Evolutionary conservation across 1,140 invertebrate species (phyloP), one percentile per base, ranked within the genome.

Genomic region (Bombus confusus): DNA sequence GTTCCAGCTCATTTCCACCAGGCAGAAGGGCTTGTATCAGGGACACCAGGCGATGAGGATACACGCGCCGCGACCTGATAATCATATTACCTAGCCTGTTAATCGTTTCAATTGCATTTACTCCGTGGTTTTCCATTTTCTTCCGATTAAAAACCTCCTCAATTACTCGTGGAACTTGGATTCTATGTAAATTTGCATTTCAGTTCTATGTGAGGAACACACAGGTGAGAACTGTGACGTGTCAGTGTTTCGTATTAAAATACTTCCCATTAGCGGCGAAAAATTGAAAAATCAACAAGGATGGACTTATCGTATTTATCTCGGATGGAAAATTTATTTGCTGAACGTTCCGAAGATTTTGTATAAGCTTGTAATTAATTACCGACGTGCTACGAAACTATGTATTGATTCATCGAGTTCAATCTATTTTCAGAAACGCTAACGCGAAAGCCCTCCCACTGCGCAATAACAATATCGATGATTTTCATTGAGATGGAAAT

Each of bases 401-500:
- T 31, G 18, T 9, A 25, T 41, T 5, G 52, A 59, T 66, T 59
- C 22, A 25, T 77, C 15, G 18, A 59, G 57, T 91, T 91, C 85
- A 87, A 91, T 91, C 85, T 76, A 88, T 88, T 91, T 91, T 83
- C 81, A 86, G 83, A 79, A 87, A 64, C 84, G 75, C 59, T 81
- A 37, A 57, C 5, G n/a, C 69, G 84, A 91, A 90, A 91, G 43
- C 79, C 25, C 64, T 62, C n/a, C 66, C 31, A 52, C 31, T 31
- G 43, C 47, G n/a, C 86, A 68, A 85, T 87, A 88, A 88, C 89
- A 90, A 91, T 91, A 90, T 90, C 87, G 87, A 91, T 91, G 86
- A 91, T 91, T 91, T 88, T 82, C 90, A 88, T 88, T 91, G 84
- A 90, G 90, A 91, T 88, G 78, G 78, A 77, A 85, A 88, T 88